Base-by-base conservation (phyloP, 2,888 invertebrate genomes). In the Amphipoea oculea region DNA sequence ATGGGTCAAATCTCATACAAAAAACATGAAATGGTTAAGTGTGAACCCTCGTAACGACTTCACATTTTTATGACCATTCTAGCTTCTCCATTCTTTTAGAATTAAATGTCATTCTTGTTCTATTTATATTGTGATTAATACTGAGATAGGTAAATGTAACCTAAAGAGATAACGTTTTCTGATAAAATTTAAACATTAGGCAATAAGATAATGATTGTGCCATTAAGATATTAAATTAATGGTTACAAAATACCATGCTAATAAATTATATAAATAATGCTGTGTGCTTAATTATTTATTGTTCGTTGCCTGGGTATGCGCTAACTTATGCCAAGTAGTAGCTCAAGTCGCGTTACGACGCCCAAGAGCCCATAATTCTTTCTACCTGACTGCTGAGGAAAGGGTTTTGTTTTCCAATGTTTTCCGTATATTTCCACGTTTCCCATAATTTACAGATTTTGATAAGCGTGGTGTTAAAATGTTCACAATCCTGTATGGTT, bases 21-120 rank as follows among this genome's bases (percentile, higher is more conserved):
- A 81, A 84, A 74, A 70, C 84, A 75, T 57, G 42, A 62, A 67
- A 63, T 71, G 17, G 97, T 67, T 79, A 83, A 88, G 87, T 83
- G 78, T 69, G 73, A 83, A 69, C 75, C 68, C 66, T 83, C 73
- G 69, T 81, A 51, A 86, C 45, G 70, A 51, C 69, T 63, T 65
- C 45, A 72, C n/a, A 76, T 70, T 77, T 76, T 71, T 79, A 78
- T 60, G 54, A 65, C 63, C 14, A 60, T 62, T 71, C 67, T 54
- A 40, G 51, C 63, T 72, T 81, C 45, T 83, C 14, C 45, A 45
- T 72, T 70, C 48, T 54, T 68, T 60, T 57, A 14, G 7, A 70
- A 48, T 85, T 36, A 72, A 84, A 48, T 57, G 42, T 65, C 36
- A 60, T 63, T 51, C n/a, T 81, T 72, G 17, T 69, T 51, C 14